Evolutionary conservation across 2,888 invertebrate genomes (phyloP).

Genomic region (Byasa hedistus): DNA sequence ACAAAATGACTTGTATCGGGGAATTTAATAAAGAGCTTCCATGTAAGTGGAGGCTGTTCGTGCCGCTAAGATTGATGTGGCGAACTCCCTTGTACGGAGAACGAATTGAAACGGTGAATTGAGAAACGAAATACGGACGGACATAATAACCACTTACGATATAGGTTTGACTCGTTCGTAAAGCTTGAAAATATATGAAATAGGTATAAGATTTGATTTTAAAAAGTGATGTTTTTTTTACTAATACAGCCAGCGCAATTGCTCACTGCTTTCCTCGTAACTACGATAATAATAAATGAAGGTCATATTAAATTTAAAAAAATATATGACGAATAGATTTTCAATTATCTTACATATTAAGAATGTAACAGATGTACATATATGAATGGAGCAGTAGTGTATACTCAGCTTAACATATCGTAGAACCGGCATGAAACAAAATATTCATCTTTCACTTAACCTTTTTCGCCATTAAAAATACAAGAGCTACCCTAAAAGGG

Average conservation of each 20-base stretch:
- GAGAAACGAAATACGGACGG: conserved; percentile 23
- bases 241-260: too few relatives aligned
- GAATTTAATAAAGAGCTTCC: conserved; percentile 30
- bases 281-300: too few relatives aligned
- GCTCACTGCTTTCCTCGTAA: too few relatives aligned
- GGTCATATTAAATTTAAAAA: too few relatives aligned
- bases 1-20: conserved; percentile 29
- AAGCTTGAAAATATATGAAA: background rate
- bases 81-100: conserved; percentile 23
- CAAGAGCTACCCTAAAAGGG: too few relatives aligned
- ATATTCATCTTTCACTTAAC: background rate
- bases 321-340: too few relatives aligned
- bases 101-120: conserved; percentile 23
- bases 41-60: conserved; percentile 24
- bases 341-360: too few relatives aligned
- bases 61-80: conserved; percentile 27
- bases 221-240: too few relatives aligned
- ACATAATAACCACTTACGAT: conserved; percentile 12
- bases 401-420: too few relatives aligned
- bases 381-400: too few relatives aligned
- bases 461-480: background rate
- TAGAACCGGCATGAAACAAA: too few relatives aligned
- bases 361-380: too few relatives aligned
- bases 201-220: background rate
- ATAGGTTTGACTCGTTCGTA: background rate